A percentile compares a stretch with the other conserved stretches of the same genome.
These are phyloP conservation scores for Pseudococcus viburni DNA, from an alignment of 2,888 invertebrate species.

Conservation along the genomic window DNA sequence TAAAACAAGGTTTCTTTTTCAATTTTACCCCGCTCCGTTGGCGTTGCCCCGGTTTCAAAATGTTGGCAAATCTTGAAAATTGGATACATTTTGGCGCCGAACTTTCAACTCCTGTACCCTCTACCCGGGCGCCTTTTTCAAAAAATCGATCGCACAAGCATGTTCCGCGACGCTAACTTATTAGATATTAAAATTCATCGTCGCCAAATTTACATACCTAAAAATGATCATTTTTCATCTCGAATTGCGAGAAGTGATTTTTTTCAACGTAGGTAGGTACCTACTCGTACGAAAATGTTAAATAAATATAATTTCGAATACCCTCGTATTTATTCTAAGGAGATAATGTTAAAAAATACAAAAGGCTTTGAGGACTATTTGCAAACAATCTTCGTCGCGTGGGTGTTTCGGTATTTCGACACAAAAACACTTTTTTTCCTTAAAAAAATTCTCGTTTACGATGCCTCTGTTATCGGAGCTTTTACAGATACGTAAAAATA, in stretches of 20 bases:
- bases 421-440: not conserved
- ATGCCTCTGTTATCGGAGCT: slow-evolving; percentile 8
- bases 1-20: slow-evolving; percentile 57
- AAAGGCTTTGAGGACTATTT: not conserved
- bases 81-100: slow-evolving; percentile 56
- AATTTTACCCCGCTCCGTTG: not conserved
- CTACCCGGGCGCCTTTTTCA: not conserved
- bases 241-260: not conserved
- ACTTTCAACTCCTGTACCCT: not conserved
- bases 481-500: slow-evolving; percentile 21
- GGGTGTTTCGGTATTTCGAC: not conserved
- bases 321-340: not conserved
- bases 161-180: not conserved
- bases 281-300: not conserved
- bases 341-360: slow-evolving; percentile 23
- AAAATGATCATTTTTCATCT: no score
- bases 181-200: not conserved
- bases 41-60: slow-evolving; percentile 6
- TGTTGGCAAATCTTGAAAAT: slow-evolving; percentile 55
- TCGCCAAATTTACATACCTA: not conserved
- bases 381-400: not conserved
- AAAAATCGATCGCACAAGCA: slow-evolving; percentile 32
- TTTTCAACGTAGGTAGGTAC: not conserved
- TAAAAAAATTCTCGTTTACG: not conserved
- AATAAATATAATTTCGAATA: not conserved